Conservation (phyloP, 2,113 vertebrate species). For the Lethenteron camtschaticum region DNA sequence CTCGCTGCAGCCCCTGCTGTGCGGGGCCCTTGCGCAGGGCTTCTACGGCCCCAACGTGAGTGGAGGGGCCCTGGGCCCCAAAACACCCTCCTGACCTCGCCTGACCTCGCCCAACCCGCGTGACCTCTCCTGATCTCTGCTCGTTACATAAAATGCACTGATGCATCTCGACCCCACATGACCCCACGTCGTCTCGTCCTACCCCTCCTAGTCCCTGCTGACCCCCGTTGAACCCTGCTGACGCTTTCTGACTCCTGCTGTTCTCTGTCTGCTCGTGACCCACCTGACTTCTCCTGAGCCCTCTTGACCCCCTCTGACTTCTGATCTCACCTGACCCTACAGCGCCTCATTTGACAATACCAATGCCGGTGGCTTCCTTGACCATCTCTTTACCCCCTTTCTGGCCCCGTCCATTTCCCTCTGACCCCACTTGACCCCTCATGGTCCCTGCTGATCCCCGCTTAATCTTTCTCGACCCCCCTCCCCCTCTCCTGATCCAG, state of each 20-base stretch:
- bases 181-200: background rate
- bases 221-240: background rate
- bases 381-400: background rate
- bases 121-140: background rate
- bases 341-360: too few relatives aligned
- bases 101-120: background rate
- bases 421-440: background rate
- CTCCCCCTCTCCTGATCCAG: background rate
- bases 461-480: background rate
- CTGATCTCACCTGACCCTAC: too few relatives aligned
- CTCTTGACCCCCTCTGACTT: background rate
- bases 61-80: background rate
- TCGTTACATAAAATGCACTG: too few relatives aligned
- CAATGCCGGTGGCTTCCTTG: background rate
- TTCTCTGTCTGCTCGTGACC: background rate
- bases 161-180: background rate
- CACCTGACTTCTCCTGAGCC: background rate
- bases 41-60: conserved; percentile 5
- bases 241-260: background rate
- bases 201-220: background rate
- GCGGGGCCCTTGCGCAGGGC: background rate
- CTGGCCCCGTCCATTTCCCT: background rate
- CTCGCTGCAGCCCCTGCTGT: background rate
- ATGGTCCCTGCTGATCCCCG: background rate
- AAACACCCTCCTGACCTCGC: background rate